A percentile compares a stretch with the other conserved stretches of the same genome.
Evolutionary conservation across 2,888 invertebrate species (phyloP).

Genomic region (Tuberolachnus salignus): DNA sequence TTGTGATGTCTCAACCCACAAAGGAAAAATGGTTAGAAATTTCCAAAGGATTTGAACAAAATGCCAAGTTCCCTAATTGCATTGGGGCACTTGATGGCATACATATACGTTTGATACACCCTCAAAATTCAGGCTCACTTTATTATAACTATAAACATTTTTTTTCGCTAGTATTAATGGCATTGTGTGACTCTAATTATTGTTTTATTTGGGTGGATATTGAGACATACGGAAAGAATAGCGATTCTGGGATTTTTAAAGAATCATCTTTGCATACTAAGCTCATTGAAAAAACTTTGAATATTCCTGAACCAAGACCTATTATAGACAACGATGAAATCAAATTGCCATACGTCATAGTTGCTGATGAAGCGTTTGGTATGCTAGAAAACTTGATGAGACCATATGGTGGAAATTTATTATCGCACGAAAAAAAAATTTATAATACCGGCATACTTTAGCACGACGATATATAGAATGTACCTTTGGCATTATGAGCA

Average conservation of each 20-base stretch:
- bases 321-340: neutral
- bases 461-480: too few relatives aligned
- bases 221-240: too few relatives aligned
- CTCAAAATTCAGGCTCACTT: neutral
- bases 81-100: neutral
- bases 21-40: constrained; percentile 8
- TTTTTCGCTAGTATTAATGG: constrained; percentile 10
- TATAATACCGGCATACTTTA: too few relatives aligned
- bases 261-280: too few relatives aligned
- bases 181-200: neutral
- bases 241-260: too few relatives aligned
- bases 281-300: too few relatives aligned
- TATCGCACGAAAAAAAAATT: too few relatives aligned
- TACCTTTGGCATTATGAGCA: too few relatives aligned
- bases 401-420: too few relatives aligned
- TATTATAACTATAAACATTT: too few relatives aligned
- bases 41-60: neutral
- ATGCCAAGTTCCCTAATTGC: neutral
- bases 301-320: constrained; percentile 15
- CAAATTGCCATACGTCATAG: neutral
- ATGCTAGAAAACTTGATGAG: too few relatives aligned
- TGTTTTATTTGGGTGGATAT: neutral
- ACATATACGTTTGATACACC: neutral
- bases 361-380: constrained; percentile 23
- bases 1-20: too few relatives aligned